phyloP scores from a whole-genome alignment of 2,888 invertebrate species.

The Loripinus fragilis region DNA sequence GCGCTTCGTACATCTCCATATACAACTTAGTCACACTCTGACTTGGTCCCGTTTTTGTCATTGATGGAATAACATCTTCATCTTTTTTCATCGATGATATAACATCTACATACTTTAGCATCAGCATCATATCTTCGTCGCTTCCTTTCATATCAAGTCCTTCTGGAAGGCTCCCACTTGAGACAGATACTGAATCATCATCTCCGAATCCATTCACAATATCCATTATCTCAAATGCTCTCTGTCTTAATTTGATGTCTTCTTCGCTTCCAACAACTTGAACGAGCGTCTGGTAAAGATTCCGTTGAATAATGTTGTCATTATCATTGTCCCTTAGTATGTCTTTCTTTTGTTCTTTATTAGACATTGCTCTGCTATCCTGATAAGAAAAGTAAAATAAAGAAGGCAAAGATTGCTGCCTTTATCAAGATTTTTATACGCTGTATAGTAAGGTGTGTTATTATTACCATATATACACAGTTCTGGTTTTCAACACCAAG shows the following conservation, averaged over 20 bases:
- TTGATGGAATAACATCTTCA: background rate
- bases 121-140: slow-evolving; percentile 33
- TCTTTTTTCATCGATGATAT: too few relatives aligned
- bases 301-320: background rate
- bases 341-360: background rate
- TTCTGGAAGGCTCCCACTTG: slow-evolving; percentile 26
- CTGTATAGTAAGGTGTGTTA: too few relatives aligned
- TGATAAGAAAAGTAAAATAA: background rate
- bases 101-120: slow-evolving; percentile 23
- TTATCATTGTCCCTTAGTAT: background rate
- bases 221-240: slow-evolving; percentile 22
- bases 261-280: slow-evolving; percentile 27
- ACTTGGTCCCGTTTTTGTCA: background rate
- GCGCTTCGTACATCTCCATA: slow-evolving; percentile 2
- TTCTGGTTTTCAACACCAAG: too few relatives aligned
- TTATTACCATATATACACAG: too few relatives aligned
- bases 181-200: slow-evolving; percentile 23
- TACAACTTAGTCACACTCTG: background rate
- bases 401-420: too few relatives aligned
- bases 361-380: background rate
- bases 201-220: slow-evolving; percentile 29
- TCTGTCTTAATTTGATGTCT: slow-evolving; percentile 25
- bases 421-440: too few relatives aligned
- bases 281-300: slow-evolving; percentile 9
- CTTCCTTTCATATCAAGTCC: slow-evolving; percentile 31